A percentile compares a stretch with the other conserved stretches of the same genome.
Conservation (phyloP, 2,113 vertebrate species). For the Pygathrix nemaeus region DNA sequence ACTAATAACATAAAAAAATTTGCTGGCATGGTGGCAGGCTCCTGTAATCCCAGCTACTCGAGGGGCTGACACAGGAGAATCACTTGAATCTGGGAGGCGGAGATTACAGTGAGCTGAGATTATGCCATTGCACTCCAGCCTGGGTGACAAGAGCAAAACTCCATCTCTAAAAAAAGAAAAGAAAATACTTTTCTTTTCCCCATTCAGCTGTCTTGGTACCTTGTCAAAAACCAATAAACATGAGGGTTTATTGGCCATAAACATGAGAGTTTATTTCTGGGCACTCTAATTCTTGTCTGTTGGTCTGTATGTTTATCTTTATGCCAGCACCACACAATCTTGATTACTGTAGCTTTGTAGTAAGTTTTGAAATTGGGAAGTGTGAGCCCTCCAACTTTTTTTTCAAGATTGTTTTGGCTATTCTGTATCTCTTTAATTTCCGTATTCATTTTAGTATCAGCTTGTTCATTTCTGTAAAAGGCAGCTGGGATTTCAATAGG, state of each 20-base stretch:
- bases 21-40: too few relatives aligned
- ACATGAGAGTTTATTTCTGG: neutral
- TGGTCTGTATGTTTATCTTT: neutral
- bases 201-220: too few relatives aligned
- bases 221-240: neutral
- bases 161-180: too few relatives aligned
- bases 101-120: too few relatives aligned
- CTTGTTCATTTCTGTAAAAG: neutral
- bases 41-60: neutral
- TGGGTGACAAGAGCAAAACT: neutral
- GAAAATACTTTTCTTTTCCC: neutral
- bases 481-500: neutral
- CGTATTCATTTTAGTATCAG: neutral
- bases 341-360: neutral
- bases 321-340: rapidly evolving
- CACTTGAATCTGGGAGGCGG: too few relatives aligned
- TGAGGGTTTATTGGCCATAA: neutral
- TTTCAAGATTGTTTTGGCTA: neutral
- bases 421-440: neutral
- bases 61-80: neutral
- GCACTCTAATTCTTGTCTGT: neutral
- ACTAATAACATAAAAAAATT: too few relatives aligned
- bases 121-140: neutral
- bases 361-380: neutral
- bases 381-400: neutral